A percentile compares a stretch with the other conserved stretches of the same genome.
Conservation (phyloP, 1,140 invertebrate species). For the Micrasema longulum region DNA sequence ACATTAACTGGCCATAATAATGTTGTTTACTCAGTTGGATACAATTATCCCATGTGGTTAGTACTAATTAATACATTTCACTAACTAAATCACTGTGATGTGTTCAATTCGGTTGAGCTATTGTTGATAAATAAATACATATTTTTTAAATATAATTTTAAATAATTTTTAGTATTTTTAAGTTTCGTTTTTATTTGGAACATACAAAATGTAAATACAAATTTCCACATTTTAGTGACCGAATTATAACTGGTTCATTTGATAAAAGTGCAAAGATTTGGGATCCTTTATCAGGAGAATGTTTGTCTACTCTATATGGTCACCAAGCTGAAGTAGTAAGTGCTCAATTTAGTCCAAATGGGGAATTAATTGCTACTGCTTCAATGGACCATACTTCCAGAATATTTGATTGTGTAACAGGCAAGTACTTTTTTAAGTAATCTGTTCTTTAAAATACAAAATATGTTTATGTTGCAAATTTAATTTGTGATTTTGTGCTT, state of each 20-base stretch:
- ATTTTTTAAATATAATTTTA: too few relatives aligned
- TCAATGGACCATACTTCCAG: constrained; percentile 82
- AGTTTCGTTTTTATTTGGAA: too few relatives aligned
- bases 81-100: too few relatives aligned
- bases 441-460: neutral
- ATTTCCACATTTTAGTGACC: constrained; percentile 68
- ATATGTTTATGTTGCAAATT: constrained; percentile 17
- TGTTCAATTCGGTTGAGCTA: too few relatives aligned
- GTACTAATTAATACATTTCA: neutral
- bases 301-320: constrained; percentile 76
- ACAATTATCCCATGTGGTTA: constrained; percentile 82
- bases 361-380: constrained; percentile 74
- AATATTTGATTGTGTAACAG: constrained; percentile 76
- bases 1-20: constrained; percentile 82
- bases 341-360: constrained; percentile 75
- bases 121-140: too few relatives aligned
- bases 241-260: constrained; percentile 83
- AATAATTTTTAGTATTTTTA: too few relatives aligned
- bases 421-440: constrained; percentile 48
- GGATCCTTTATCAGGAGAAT: constrained; percentile 75
- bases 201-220: too few relatives aligned
- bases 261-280: constrained; percentile 83
- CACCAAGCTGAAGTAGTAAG: constrained; percentile 81
- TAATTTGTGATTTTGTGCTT: constrained; percentile 11
- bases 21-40: constrained; percentile 83